Evolutionary conservation across 2,113 vertebrate species (phyloP).

Genomic region (Lophius piscatorius): DNA sequence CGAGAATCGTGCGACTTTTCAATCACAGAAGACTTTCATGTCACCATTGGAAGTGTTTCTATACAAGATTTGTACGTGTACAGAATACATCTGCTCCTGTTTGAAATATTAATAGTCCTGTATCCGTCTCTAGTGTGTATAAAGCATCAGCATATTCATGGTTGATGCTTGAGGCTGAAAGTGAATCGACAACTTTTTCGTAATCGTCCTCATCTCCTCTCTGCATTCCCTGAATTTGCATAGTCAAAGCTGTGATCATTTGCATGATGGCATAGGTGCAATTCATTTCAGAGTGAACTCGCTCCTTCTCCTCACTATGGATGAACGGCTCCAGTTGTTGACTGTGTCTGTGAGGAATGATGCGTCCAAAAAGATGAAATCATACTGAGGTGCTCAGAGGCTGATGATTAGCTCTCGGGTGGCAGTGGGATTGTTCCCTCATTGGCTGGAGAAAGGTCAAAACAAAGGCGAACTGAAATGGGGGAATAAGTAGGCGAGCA

Average conservation of each 20-base stretch:
- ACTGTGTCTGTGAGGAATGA: conserved; percentile 36
- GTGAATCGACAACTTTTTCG: conserved; percentile 32
- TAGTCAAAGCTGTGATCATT: conserved; percentile 64
- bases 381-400: conserved; percentile 47
- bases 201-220: conserved; percentile 34
- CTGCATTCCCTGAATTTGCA: conserved; percentile 45
- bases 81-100: neutral
- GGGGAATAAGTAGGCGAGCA: conserved; percentile 66
- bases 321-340: conserved; percentile 12
- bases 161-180: conserved; percentile 19
- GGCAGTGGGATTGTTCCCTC: conserved; percentile 63
- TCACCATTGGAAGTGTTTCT: neutral
- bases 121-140: conserved; percentile 7
- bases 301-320: conserved; percentile 3
- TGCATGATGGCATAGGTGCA: conserved; percentile 55
- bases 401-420: conserved; percentile 51
- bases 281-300: conserved; percentile 52
- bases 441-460: conserved; percentile 76
- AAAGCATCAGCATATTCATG: conserved; percentile 8
- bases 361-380: conserved; percentile 52
- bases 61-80: neutral
- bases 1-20: neutral
- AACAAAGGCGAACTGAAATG: conserved; percentile 64
- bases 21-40: neutral
- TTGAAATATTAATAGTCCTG: neutral